Percentiles rank a stretch among this genome's conserved stretches.
These are phyloP conservation scores for Parazoanthus swiftii DNA, from an alignment of 92 coral and sea anemone genomes.

Conservation along the genomic window DNA sequence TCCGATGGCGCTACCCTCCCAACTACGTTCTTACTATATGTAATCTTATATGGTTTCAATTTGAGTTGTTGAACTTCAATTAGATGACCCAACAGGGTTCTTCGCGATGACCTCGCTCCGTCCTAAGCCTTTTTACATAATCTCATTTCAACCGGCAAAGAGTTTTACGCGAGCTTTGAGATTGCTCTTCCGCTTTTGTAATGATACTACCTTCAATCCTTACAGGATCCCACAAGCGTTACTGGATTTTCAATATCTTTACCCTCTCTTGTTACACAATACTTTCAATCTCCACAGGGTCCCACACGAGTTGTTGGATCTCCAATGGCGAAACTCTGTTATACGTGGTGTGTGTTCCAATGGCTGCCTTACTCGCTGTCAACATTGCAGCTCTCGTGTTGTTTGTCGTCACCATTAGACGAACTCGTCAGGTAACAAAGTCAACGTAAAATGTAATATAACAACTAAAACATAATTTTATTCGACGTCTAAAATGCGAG, in stretches of 20 bases:
- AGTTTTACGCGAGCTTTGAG: background rate
- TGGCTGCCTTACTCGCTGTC: background rate
- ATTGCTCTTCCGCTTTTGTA: too few relatives aligned
- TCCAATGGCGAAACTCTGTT: slow-evolving; percentile 12
- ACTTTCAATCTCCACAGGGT: background rate
- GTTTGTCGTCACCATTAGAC: background rate
- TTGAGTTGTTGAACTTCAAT: too few relatives aligned
- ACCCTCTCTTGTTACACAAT: too few relatives aligned
- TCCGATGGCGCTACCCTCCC: too few relatives aligned
- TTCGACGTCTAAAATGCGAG: too few relatives aligned
- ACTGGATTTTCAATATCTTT: too few relatives aligned
- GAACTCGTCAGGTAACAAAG: background rate
- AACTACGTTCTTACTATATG: too few relatives aligned
- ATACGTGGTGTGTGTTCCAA: background rate
- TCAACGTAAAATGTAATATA: too few relatives aligned
- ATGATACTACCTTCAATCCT: too few relatives aligned
- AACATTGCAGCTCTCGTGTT: background rate
- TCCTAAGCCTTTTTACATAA: background rate
- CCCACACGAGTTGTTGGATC: slow-evolving; percentile 3
- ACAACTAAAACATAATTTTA: too few relatives aligned
- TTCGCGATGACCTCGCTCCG: background rate
- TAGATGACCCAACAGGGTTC: background rate
- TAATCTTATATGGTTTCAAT: too few relatives aligned
- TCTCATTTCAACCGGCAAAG: background rate
- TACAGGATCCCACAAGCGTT: too few relatives aligned